Evolutionary conservation across 2,797 vertebrate species (phyloP), one percentile per base, ranked within the genome.

Genomic region (Eulemur mongoz): DNA sequence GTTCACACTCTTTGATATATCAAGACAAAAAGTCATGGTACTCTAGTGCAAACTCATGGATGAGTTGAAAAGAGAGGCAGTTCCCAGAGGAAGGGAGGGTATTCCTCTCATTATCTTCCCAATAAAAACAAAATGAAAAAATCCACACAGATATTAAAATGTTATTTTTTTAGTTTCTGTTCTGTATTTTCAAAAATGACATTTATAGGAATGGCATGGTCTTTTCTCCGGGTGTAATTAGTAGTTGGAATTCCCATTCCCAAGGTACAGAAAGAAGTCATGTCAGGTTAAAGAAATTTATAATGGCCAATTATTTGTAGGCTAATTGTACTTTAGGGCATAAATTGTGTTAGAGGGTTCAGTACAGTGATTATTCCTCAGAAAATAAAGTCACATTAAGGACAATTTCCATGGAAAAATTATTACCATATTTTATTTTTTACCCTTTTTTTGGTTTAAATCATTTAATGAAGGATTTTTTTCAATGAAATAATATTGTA

Each of bases 291-390:
- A 89, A 94, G 40, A 83, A 93, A 95, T n/a, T 0, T 79, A 50
- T 91, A 76, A 94, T 91, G 25, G 7, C 57, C 69, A 95, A 89
- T 76, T 81, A 69, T 78, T 91, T 76, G n/a, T 89, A 96, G 89
- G 30, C 23, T 96, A 89, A 92, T 93, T 96, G 43, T 92, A 79
- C 72, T 57, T 76, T 85, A 90, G n/a, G 90, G 52, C 13, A 91
- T 93, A 89, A 59, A 87, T 72, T 95, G 0, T 70, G 50, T 80
- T 96, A 95, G 40, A 82, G 11, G 3, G 18, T 59, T 95, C 8
- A 91, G 10, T 59, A 69, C 13, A 54, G 10, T 91, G 35, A 95
- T 87, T 96, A 45, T 82, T 70, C 40, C 14, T 95, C 12, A 91
- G 59, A 85, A 96, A 94, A 70, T 52, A 72, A 91, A 91, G 86